These are phyloP conservation scores for Rhynchonycteris naso DNA, from an alignment of 2,797 vertebrate species.

Conservation along the genomic window DNA sequence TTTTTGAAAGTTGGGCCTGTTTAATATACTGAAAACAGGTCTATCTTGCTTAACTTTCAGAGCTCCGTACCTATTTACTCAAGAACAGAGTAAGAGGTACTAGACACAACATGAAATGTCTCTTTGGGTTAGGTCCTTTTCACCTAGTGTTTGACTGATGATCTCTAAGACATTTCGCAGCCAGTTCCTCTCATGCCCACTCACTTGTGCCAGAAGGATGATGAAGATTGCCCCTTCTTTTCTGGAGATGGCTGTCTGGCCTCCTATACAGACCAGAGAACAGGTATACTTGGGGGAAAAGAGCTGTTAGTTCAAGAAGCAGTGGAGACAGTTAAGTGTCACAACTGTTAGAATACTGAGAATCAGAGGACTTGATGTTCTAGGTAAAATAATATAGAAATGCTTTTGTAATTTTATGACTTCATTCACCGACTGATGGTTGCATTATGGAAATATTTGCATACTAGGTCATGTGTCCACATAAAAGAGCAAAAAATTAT, in stretches of 20 bases:
- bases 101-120: not conserved
- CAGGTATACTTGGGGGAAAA: not conserved
- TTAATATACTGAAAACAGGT: not conserved
- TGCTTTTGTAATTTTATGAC: not conserved
- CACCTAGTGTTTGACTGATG: not conserved
- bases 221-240: not conserved
- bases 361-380: not conserved
- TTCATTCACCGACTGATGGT: not conserved
- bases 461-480: not conserved
- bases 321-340: not conserved
- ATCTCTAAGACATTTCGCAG: not conserved
- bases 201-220: not conserved
- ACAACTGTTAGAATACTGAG: not conserved
- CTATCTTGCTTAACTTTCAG: not conserved
- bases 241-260: not conserved
- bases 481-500: not conserved
- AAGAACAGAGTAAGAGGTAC: not conserved
- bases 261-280: not conserved
- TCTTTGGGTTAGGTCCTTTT: not conserved
- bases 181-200: fast-evolving
- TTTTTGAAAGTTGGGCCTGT: not conserved
- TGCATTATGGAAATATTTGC: not conserved
- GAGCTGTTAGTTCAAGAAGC: not conserved
- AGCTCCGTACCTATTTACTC: not conserved
- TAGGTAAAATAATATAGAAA: not conserved